Base-by-base conservation (phyloP, 2,113 vertebrate genomes). In the Malaclemys terrapin region DNA sequence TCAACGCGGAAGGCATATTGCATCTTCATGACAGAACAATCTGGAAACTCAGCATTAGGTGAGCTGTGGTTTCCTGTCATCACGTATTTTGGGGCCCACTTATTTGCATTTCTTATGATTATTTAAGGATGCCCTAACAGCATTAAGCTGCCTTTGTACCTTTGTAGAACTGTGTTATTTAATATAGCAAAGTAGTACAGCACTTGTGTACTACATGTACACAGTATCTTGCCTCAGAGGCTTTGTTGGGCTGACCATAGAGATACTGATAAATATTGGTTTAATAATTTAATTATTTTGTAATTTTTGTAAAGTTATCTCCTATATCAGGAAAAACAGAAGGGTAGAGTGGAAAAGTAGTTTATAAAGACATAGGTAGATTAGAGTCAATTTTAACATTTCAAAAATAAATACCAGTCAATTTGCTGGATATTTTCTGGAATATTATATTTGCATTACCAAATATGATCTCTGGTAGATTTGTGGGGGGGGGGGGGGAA, bases 61-160 rank as follows among this genome's bases (percentile, higher is more conserved):
- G 69, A 25, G 79, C 47, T 16, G n/a, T 90, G 81, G 42, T 91
- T 80, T 82, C 82, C 81, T 93, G 86, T 75, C 52, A 82, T 95
- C 83, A 49, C 80, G 79, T 38, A 45, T 80, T 96, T 8, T 0
- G 35, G 57, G 2, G 88, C 84, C 86, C 62, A 62, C 87, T 88
- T 92, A 93, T 87, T 93, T 86, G 17, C 75, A 85, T 72, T 9
- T 90, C 80, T 53, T 62, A 24, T 59, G 45, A 42, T 90, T 91
- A 88, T 86, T 93, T 90, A 78, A 80, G 93, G 87, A 57, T 78
- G 79, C 88, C 49, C 80, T 92, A 78, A 92, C 90, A 84, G 88
- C 47, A 90, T 47, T 72, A 91, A 4, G 0, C 65, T 89, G n/a
- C 80, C 42, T 85, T 94, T 85, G 22, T 81, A 84, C 27, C 88